Conservation (phyloP, 30 jellyfish, hydroid and myxozoan genomes). For the Phacellophora camtschatica region DNA sequence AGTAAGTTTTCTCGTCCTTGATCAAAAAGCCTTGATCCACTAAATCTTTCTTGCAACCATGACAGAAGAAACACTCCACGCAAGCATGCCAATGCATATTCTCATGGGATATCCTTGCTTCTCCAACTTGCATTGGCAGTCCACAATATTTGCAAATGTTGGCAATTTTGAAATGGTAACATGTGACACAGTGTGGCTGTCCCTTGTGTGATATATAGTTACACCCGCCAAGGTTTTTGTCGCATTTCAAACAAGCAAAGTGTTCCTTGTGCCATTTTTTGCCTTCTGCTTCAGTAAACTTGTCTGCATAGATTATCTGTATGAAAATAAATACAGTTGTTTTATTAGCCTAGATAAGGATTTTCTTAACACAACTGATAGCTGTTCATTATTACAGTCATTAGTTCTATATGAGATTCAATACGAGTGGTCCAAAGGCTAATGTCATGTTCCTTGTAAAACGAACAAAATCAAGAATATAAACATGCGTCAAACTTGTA, state of each 20-base stretch:
- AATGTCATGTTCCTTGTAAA: no score
- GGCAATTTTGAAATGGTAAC: conserved; percentile 73
- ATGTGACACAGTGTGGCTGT: conserved; percentile 75
- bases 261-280: conserved; percentile 81
- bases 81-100: conserved; percentile 72
- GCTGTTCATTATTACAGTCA: no score
- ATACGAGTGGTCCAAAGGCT: no score
- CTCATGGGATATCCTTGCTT: conserved; percentile 47
- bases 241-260: conserved; percentile 82
- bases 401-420: no score
- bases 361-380: no score
- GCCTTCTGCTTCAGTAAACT: conserved; percentile 85
- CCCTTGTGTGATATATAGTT: conserved; percentile 58
- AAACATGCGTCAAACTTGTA: no score
- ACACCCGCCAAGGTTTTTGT: conserved; percentile 59
- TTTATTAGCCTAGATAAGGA: no score
- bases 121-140: conserved; percentile 72
- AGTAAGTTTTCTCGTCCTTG: conserved; percentile 19
- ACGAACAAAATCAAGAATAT: no score
- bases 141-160: conserved; percentile 66
- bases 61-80: conserved; percentile 79
- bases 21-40: conserved; percentile 57
- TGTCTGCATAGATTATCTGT: conserved; percentile 75
- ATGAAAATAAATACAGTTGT: background rate
- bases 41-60: conserved; percentile 62